Base-by-base conservation (phyloP, 2,797 vertebrate species). In the Chaetophractus vellerosus region DNA sequence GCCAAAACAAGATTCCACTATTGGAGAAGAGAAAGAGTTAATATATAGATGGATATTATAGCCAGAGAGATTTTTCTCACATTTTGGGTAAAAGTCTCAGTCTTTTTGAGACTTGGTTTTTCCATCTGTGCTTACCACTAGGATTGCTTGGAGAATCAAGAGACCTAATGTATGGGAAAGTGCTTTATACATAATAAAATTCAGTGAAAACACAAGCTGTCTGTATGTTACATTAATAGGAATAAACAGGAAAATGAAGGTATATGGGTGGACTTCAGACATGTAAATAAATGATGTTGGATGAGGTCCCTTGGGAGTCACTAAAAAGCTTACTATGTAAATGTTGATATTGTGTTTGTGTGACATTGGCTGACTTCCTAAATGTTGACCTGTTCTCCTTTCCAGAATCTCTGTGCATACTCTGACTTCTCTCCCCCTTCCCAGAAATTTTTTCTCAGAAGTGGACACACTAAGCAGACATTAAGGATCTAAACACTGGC, bases 151-250 rank as follows among this genome's bases (percentile, higher is more conserved):
- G n/a, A 89, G 45, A 59, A 71, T 18, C 41, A 61, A 23, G 63
- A 88, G 48, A 78, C 16, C 24, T 55, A 66, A 12, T 71, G 31
- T 71, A 48, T 74, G 63, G 11, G 26, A 48, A 89, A 91, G 45
- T 68, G 18, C 36, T 75, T 90, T 75, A 38, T 93, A 81, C 80
- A 63, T 80, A 28, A 90, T n/a, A 75, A 68, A 71, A 33, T 61
- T 24, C 26, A 90, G 0, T 66, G 55, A 78, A 88, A 87, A 26
- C 15, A 5, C 63, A 86, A 74, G 50, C 10, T 83, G 10, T 69
- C 61, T 91, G 2, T 50, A 28, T 80, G 28, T 52, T 38, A 41
- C 16, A 31, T n/a, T 23, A 15, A 6, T 84, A 55, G 23, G 21
- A 87, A 33, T 85, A 93, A 87, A 74, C 41, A 68, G 3, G 64